These are phyloP conservation scores for Metaphire vulgaris DNA, from an alignment of 1,140 invertebrate genomes.

Conservation along the genomic window DNA sequence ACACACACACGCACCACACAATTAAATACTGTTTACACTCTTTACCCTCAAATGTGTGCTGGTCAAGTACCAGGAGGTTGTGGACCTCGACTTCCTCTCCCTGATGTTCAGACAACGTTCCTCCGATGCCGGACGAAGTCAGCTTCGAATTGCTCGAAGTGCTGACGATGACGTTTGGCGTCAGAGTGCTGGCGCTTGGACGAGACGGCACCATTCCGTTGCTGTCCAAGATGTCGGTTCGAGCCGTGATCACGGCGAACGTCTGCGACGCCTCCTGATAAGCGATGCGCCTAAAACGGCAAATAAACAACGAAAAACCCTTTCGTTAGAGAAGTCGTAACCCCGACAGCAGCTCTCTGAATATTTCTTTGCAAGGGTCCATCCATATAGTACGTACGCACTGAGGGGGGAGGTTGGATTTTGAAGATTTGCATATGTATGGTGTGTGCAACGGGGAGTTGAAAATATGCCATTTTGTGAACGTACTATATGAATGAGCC, in stretches of 20 bases:
- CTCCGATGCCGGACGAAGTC: slow-evolving; percentile 34
- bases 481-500: too few species aligned
- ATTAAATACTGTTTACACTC: too few species aligned
- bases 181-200: slow-evolving; percentile 71
- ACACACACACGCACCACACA: too few species aligned
- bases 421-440: too few species aligned
- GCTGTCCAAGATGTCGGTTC: slow-evolving; percentile 64
- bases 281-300: slow-evolving; percentile 65
- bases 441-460: too few species aligned
- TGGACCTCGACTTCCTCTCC: slow-evolving; percentile 85
- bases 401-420: too few species aligned
- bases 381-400: too few species aligned
- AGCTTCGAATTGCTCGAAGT: slow-evolving; percentile 48
- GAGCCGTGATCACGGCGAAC: slow-evolving; percentile 85
- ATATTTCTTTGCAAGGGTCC: too few species aligned
- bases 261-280: slow-evolving; percentile 90
- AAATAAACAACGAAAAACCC: slow-evolving; percentile 24
- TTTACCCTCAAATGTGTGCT: slow-evolving; percentile 89
- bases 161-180: slow-evolving; percentile 54
- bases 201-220: slow-evolving; percentile 61
- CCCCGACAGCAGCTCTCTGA: too few species aligned
- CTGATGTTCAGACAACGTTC: slow-evolving; percentile 34
- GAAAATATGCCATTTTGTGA: too few species aligned
- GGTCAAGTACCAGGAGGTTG: slow-evolving; percentile 86
- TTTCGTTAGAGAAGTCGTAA: slow-evolving; percentile 2